Evolutionary conservation across 1,140 invertebrate genomes (phyloP).

Genomic region (Aethina tumida): DNA sequence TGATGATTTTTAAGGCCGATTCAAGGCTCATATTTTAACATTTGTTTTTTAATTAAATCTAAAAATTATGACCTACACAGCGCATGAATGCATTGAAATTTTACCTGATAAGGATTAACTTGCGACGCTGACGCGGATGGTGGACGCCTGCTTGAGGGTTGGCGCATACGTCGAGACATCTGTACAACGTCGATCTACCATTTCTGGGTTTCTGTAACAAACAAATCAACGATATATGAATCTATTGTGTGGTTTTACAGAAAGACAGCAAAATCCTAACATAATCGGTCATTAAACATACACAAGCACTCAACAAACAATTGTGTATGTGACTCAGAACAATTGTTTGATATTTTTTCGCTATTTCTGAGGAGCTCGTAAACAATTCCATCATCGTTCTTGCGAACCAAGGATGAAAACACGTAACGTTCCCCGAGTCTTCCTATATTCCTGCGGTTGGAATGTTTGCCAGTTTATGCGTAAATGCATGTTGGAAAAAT

Average conservation of each 20-base stretch:
- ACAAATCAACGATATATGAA: conserved; percentile 6
- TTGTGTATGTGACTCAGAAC: too few species aligned
- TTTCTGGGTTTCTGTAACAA: conserved; percentile 22
- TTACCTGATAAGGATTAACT: conserved; percentile 24
- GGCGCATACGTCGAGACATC: conserved; percentile 23
- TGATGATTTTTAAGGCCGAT: neutral
- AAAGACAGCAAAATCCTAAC: neutral
- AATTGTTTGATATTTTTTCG: too few species aligned
- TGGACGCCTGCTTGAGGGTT: conserved; percentile 15
- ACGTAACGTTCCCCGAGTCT: too few species aligned
- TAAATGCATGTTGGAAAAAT: too few species aligned
- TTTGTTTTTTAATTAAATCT: conserved; percentile 1
- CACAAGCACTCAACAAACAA: too few species aligned
- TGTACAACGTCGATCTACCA: conserved; percentile 19
- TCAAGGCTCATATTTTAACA: neutral
- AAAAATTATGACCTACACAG: neutral
- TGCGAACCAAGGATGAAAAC: too few species aligned
- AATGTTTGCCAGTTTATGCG: too few species aligned
- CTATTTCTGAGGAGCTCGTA: too few species aligned
- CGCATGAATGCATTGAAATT: neutral
- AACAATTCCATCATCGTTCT: too few species aligned
- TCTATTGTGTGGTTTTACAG: neutral
- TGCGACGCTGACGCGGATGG: conserved; percentile 13
- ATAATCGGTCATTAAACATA: too few species aligned
- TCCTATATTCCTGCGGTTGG: too few species aligned